Evolutionary conservation across 2,113 vertebrate genomes (phyloP).

Genomic region (Dasyornis broadbenti): DNA sequence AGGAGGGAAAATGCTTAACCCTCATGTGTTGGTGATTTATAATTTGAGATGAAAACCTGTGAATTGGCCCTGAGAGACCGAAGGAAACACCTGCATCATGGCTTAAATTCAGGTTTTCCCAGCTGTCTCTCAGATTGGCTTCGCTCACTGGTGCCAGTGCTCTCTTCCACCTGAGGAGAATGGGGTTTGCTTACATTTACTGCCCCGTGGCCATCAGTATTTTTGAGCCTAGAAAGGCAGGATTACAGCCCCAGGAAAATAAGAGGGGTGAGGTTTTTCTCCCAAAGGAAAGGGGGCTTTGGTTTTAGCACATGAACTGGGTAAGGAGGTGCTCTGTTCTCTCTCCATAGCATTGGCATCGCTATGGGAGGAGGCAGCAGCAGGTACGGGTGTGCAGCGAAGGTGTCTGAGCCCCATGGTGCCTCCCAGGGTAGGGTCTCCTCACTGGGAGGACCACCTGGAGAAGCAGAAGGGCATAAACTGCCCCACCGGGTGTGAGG

Average conservation of each 20-base stretch:
- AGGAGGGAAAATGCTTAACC: neutral
- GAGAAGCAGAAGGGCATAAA: neutral
- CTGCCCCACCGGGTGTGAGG: neutral
- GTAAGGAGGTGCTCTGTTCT: neutral
- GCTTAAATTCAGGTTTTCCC: neutral
- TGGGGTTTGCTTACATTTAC: rapidly evolving
- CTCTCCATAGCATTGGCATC: rapidly evolving
- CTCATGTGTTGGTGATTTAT: neutral
- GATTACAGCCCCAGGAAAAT: neutral
- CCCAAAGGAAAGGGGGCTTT: neutral
- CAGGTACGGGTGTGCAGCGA: neutral
- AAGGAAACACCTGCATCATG: neutral
- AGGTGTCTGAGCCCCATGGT: neutral
- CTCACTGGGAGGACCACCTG: neutral
- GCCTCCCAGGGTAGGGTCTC: neutral
- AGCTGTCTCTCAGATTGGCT: neutral
- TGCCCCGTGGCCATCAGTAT: rapidly evolving
- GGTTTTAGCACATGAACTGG: rapidly evolving
- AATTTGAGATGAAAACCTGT: slow-evolving; percentile 21
- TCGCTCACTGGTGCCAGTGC: neutral
- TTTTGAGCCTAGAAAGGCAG: neutral
- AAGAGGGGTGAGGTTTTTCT: rapidly evolving
- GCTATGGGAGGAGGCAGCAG: rapidly evolving
- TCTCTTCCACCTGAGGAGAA: rapidly evolving
- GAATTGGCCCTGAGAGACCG: neutral